Evolutionary conservation across 2,113 vertebrate genomes (phyloP).

Genomic region (Petaurus breviceps): DNA sequence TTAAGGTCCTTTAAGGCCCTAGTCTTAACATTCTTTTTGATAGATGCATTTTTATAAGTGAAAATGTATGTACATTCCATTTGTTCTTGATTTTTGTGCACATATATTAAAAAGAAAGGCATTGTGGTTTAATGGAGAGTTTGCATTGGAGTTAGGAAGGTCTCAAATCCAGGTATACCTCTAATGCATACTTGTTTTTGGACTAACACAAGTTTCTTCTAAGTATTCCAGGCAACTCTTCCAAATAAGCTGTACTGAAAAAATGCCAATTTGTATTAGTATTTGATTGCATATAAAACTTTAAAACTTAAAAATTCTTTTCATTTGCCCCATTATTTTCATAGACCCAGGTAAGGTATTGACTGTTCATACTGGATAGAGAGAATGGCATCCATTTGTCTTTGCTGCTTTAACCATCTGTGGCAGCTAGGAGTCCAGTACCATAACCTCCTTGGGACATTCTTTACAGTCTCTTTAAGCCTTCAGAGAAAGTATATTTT

Average conservation of each 20-base stretch:
- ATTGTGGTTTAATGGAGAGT: not conserved
- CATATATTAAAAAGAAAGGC: not conserved
- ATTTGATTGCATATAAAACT: not conserved
- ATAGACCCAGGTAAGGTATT: not conserved
- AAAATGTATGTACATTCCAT: not conserved
- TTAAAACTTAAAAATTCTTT: not conserved
- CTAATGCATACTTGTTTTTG: not conserved
- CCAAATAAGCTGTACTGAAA: not conserved
- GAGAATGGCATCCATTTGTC: not conserved
- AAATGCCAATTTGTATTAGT: not conserved
- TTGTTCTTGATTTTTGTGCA: not conserved
- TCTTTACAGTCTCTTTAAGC: too few relatives aligned
- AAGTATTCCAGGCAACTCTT: not conserved
- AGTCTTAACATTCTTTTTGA: not conserved
- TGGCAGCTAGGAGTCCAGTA: not conserved
- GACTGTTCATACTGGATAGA: not conserved
- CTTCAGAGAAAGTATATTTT: not conserved
- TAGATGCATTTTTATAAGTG: not conserved
- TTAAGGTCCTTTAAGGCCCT: not conserved
- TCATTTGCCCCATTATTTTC: not conserved
- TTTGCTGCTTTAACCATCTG: not conserved
- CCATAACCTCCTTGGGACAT: not conserved
- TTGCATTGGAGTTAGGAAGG: not conserved
- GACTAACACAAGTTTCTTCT: not conserved
- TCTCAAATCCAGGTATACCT: not conserved